Conservation (phyloP, 2,888 invertebrate species). For the Epistrophe eligans region DNA sequence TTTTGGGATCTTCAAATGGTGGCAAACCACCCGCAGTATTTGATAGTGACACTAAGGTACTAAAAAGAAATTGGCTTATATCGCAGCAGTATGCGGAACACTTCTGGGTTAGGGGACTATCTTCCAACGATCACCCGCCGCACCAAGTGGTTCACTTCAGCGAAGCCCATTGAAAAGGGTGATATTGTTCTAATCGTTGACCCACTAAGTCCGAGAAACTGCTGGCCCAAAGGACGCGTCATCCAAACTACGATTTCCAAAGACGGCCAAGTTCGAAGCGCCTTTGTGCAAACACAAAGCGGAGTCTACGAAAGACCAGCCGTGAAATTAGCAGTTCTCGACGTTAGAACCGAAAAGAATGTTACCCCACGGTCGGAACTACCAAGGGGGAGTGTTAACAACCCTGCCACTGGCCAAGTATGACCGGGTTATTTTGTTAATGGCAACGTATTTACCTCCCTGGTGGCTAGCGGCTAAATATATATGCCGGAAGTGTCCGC, state of each 20-base stretch:
- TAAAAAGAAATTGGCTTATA: constrained; percentile 21
- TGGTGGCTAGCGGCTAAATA: too few relatives aligned
- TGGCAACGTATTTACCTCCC: too few relatives aligned
- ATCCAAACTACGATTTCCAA: not conserved
- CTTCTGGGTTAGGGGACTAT: too few relatives aligned
- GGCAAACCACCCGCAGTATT: constrained; percentile 23
- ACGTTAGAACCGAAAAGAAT: not conserved
- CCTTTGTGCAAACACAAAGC: too few relatives aligned
- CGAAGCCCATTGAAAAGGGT: not conserved
- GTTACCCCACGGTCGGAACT: not conserved
- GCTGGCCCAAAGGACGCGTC: not conserved
- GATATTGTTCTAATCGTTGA: not conserved
- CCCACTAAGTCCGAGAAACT: not conserved
- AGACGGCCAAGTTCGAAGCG: not conserved
- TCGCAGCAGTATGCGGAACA: constrained; percentile 46
- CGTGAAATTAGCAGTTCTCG: not conserved
- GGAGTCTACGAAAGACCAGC: not conserved
- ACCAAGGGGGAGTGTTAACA: too few relatives aligned
- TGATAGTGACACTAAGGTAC: not conserved
- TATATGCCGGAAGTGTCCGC: too few relatives aligned
- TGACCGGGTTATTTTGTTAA: too few relatives aligned
- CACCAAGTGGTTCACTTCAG: too few relatives aligned
- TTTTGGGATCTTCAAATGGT: constrained; percentile 48
- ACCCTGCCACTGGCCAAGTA: too few relatives aligned
- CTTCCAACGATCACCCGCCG: too few relatives aligned